phyloP scores from a whole-genome alignment of 2,113 vertebrate genomes.

The Elaphurus davidianus region DNA sequence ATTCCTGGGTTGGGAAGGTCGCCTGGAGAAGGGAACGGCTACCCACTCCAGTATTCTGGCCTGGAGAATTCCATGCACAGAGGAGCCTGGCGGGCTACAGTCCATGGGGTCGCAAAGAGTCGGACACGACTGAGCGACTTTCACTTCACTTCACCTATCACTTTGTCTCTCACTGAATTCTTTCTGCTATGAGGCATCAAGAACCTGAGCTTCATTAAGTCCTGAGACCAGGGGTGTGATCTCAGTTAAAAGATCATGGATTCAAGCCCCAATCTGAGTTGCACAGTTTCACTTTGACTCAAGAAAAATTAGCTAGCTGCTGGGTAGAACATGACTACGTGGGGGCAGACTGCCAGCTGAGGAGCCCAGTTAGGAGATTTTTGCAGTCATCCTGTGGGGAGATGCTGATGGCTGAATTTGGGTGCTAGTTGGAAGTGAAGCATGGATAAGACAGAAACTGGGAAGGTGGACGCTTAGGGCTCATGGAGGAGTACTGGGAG shows the following conservation, averaged over 20 bases:
- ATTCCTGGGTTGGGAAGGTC: neutral
- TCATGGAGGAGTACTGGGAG: fast-evolving
- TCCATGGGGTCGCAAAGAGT: neutral
- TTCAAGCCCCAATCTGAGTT: neutral
- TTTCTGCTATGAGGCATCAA: neutral
- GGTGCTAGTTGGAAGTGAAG: fast-evolving
- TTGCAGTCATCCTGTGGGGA: fast-evolving
- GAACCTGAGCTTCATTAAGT: neutral
- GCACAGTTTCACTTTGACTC: neutral
- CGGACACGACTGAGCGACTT: neutral
- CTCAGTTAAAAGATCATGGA: neutral
- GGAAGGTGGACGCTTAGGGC: fast-evolving
- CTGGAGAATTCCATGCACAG: neutral
- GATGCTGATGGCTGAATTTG: neutral
- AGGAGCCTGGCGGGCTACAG: fast-evolving
- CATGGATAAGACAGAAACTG: neutral
- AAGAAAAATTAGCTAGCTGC: neutral
- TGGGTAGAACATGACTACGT: fast-evolving
- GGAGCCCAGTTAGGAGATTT: neutral
- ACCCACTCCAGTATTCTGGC: neutral
- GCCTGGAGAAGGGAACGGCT: neutral
- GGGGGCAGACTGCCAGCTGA: neutral
- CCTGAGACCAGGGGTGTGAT: neutral
- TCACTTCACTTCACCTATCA: neutral
- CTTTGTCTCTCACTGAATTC: neutral